Evolutionary conservation across 2,113 vertebrate genomes (phyloP), one percentile per base, ranked within the genome.

Genomic region (Ploceus nigricollis): DNA sequence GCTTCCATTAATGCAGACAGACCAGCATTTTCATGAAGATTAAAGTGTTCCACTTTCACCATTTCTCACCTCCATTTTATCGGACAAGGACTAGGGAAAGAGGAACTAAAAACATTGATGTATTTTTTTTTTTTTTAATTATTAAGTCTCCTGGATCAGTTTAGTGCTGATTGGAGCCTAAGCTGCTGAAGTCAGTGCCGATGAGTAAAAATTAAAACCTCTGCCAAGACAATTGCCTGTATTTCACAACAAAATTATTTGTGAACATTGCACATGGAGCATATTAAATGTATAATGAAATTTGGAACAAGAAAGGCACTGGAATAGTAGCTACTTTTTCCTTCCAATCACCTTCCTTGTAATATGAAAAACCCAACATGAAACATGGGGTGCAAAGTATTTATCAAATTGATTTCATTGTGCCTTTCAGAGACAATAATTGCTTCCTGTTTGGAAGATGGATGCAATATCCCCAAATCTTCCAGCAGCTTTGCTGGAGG

Each of bases 1-100:
- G 75, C 54, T 83, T 86, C 21, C 47, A 92, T 95, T 94, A 94
- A 80, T 83, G 60, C 68, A 91, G 70, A 15, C 81, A 94, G 75
- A 40, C 54, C 71, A 82, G 78, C 68, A 39, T 92, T 92, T 90
- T 92, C 85, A 57, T 78, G 47, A 95, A 90, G 72, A 90, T 75
- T 94, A 37, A 90, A 94, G 72, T 93, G 79, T 78, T 86, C 54
- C 71, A 77, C 63, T 85, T 90, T 50, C 40, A 80, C 57, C 51
- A 63, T 54, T 93, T 91, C 70, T 91, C 73, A 84, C 66, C 65
- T 84, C 69, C 40, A 39, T 77, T 83, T 96, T 90, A 73, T 37
- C 3, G 53, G 68, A 68, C 72, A 68, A 78, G 23, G 44, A 60
- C 44, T 48, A 10, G 39, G 7, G 31, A 94, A 83, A 93, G 80